A percentile compares a stretch with the other conserved stretches of the same genome.
Conservation (phyloP, 2,113 vertebrate species). For the Nothoprocta perdicaria region DNA sequence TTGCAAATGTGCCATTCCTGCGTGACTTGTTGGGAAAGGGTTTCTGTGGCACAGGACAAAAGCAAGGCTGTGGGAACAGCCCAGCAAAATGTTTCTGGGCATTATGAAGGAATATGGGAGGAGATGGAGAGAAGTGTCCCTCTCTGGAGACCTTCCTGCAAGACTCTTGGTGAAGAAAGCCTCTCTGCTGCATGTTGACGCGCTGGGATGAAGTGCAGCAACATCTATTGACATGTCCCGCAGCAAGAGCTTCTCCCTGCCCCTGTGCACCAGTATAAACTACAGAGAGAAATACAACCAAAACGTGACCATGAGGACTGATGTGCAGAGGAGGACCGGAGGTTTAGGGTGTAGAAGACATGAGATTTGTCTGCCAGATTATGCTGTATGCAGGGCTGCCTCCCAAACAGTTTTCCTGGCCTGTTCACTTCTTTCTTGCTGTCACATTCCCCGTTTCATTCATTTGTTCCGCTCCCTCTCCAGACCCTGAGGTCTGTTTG, state of each 20-base stretch:
- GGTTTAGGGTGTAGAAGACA: neutral
- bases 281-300: neutral
- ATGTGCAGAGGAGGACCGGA: neutral
- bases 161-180: fast-evolving
- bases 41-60: neutral
- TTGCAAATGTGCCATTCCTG: fast-evolving
- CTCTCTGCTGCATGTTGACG: fast-evolving
- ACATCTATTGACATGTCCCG: neutral
- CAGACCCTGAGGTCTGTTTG: neutral
- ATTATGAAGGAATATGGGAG: fast-evolving
- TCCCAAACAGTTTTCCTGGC: neutral
- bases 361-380: neutral
- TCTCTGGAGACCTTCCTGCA: fast-evolving
- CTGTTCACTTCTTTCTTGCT: neutral
- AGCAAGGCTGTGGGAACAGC: too few species aligned
- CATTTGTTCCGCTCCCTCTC: neutral
- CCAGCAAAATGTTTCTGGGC: fast-evolving
- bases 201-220: neutral
- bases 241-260: neutral
- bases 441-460: fast-evolving
- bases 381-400: neutral
- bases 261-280: neutral
- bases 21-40: neutral
- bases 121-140: fast-evolving
- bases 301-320: neutral